These are phyloP conservation scores for Zophobas morio DNA, from an alignment of 1,140 invertebrate genomes.

Conservation along the genomic window DNA sequence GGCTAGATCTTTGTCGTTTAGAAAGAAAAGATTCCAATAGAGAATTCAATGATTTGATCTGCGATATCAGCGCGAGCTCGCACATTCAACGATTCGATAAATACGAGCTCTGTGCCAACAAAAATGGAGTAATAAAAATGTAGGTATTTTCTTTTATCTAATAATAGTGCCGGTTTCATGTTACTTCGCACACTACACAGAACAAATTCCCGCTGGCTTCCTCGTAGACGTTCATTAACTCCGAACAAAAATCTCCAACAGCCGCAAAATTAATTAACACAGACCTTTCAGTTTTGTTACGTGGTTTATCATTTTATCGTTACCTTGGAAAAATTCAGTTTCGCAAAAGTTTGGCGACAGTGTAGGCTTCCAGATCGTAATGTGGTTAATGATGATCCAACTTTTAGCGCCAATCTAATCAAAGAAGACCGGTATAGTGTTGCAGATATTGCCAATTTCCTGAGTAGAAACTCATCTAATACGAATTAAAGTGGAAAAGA, in stretches of 20 bases:
- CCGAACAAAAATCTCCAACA: no score
- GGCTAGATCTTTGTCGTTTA: slow-evolving; percentile 4
- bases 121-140: neutral
- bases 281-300: neutral
- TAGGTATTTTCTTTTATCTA: no score
- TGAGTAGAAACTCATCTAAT: slow-evolving; percentile 32
- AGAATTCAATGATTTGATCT: slow-evolving; percentile 34
- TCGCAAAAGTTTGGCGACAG: neutral
- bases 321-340: neutral
- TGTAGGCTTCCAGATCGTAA: neutral
- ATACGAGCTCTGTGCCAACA: neutral
- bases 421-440: slow-evolving; percentile 20
- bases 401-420: slow-evolving; percentile 35
- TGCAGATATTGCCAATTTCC: slow-evolving; percentile 15
- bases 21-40: slow-evolving; percentile 3
- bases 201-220: no score
- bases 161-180: no score
- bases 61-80: slow-evolving; percentile 5
- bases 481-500: slow-evolving; percentile 31
- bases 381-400: neutral
- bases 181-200: no score
- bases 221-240: no score
- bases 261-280: neutral
- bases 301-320: neutral
- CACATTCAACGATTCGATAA: slow-evolving; percentile 16